Conservation (phyloP, 2,113 vertebrate species). For the Triplophysa siluroides region DNA sequence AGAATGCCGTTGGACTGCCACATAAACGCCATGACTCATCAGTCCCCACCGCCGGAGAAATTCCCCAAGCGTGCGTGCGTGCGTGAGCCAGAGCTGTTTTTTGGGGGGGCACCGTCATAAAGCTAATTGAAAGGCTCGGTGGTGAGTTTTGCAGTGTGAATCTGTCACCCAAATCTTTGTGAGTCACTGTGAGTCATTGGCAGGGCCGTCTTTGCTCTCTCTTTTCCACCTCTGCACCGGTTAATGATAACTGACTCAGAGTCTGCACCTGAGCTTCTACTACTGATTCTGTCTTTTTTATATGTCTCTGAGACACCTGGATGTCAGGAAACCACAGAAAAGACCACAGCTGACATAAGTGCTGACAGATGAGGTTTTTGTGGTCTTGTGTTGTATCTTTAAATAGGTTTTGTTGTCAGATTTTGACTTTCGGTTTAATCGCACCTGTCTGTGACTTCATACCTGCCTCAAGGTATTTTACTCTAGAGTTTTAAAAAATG, state of each 20-base stretch:
- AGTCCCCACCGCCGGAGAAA: conserved; percentile 28
- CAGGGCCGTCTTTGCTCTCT: conserved; percentile 55
- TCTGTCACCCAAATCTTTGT: conserved; percentile 39
- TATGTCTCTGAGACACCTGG: conserved; percentile 30
- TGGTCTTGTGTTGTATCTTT: background rate
- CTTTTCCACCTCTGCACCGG: conserved; percentile 55
- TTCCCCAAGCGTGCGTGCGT: conserved; percentile 42
- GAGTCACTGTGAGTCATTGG: conserved; percentile 68
- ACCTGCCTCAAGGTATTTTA: background rate
- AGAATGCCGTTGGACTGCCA: conserved; percentile 40
- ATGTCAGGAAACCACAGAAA: conserved; percentile 42
- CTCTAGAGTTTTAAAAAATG: background rate
- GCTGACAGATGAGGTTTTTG: conserved; percentile 20
- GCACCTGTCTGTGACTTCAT: conserved; percentile 10
- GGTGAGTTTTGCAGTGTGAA: conserved; percentile 48
- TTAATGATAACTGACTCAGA: conserved; percentile 48
- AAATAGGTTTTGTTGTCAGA: conserved; percentile 6
- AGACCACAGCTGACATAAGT: conserved; percentile 22
- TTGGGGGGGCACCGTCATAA: conserved; percentile 37
- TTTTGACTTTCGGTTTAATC: background rate
- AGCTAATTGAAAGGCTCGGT: conserved; percentile 53
- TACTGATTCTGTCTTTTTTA: background rate
- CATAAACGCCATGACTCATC: conserved; percentile 43
- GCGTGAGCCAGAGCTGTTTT: background rate
- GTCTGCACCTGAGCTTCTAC: conserved; percentile 19